Evolutionary conservation across 2,113 vertebrate genomes (phyloP).

Genomic region (Eupsittula cactorum): DNA sequence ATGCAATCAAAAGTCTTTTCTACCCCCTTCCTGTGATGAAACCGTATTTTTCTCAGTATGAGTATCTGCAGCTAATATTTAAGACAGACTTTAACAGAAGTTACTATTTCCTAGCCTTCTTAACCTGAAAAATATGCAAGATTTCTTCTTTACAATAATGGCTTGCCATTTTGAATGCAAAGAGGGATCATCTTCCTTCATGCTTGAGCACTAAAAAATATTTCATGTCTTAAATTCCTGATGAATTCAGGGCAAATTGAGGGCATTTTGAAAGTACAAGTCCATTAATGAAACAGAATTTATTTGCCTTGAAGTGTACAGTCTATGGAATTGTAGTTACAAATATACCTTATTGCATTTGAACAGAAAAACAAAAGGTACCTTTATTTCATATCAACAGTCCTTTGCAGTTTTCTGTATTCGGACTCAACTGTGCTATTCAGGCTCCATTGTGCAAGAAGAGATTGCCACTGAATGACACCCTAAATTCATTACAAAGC

Average conservation of each 20-base stretch:
- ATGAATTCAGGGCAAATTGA: neutral
- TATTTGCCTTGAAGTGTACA: neutral
- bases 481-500: conserved; percentile 56
- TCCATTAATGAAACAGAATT: neutral
- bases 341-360: neutral
- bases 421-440: conserved; percentile 15
- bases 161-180: neutral
- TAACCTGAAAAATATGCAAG: conserved; percentile 2
- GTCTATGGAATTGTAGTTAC: neutral
- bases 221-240: neutral
- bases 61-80: neutral
- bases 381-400: conserved; percentile 49
- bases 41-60: neutral
- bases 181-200: conserved; percentile 12
- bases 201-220: neutral
- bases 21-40: neutral
- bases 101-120: neutral
- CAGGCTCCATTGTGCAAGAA: conserved; percentile 49
- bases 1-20: neutral
- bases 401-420: conserved; percentile 35
- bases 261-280: neutral
- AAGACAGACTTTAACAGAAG: neutral
- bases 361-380: conserved; percentile 58
- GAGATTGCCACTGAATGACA: conserved; percentile 50
- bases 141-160: neutral